These are phyloP conservation scores for Calcarius lapponicus DNA, from an alignment of 2,797 vertebrate species.

Conservation along the genomic window DNA sequence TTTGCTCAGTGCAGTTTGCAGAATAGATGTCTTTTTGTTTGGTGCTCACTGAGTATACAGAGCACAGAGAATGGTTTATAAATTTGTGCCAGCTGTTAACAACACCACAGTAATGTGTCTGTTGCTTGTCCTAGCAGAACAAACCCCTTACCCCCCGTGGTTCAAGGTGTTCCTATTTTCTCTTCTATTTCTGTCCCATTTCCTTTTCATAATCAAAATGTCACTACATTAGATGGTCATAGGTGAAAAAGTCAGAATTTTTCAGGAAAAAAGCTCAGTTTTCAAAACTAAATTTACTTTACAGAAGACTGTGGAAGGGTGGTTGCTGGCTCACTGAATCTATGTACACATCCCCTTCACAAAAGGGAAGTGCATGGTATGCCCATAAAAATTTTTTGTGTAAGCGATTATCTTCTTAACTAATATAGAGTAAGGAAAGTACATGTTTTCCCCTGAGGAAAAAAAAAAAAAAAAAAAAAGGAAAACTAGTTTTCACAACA, in stretches of 20 bases:
- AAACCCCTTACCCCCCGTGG: fast-evolving
- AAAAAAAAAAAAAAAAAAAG: not conserved
- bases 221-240: not conserved
- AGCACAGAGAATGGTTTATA: not conserved
- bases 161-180: not conserved
- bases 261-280: not conserved
- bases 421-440: not conserved
- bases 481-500: not conserved
- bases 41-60: not conserved
- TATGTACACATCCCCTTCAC: not conserved
- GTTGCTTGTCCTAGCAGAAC: not conserved
- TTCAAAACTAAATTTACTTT: not conserved
- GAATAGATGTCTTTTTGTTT: not conserved
- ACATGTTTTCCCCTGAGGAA: not conserved
- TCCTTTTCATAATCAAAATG: not conserved
- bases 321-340: not conserved
- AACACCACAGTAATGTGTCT: not conserved
- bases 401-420: not conserved
- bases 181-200: not conserved
- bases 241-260: not conserved
- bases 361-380: not conserved
- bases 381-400: not conserved
- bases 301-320: not conserved
- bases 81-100: not conserved
- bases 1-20: not conserved